These are phyloP conservation scores for Nibea coibor DNA, from an alignment of 2,113 vertebrate genomes.

Conservation along the genomic window DNA sequence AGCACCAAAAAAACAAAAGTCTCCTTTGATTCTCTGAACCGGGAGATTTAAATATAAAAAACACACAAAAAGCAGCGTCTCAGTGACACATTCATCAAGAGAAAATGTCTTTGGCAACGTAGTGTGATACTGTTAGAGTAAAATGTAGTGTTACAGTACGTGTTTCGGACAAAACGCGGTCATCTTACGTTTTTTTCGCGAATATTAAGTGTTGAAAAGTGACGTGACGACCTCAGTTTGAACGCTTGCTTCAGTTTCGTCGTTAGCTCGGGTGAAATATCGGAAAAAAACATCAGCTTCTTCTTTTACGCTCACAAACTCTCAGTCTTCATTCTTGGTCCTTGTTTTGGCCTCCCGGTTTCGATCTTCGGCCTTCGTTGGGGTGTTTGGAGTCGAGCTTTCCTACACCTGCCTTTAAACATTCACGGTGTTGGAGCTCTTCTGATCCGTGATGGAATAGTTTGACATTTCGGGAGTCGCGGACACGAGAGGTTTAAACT, in stretches of 20 bases:
- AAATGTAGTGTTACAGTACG: slow-evolving; percentile 49
- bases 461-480: slow-evolving; percentile 2
- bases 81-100: slow-evolving; percentile 42
- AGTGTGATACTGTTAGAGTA: slow-evolving; percentile 15
- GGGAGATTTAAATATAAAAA: slow-evolving; percentile 51
- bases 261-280: not conserved
- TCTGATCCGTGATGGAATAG: not conserved
- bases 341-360: not conserved
- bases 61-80: slow-evolving; percentile 55
- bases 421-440: not conserved
- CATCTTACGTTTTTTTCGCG: not conserved
- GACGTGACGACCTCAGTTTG: not conserved
- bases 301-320: not conserved
- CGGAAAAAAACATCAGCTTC: not conserved
- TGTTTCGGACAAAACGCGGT: slow-evolving; percentile 24
- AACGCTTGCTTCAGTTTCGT: not conserved
- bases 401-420: not conserved
- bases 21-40: slow-evolving; percentile 61
- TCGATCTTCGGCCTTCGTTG: not conserved
- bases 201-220: not conserved
- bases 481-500: not conserved
- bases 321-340: not conserved
- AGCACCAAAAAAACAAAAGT: not conserved
- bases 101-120: slow-evolving; percentile 71
- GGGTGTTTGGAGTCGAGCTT: not conserved